Evolutionary conservation across 2,888 invertebrate species (phyloP), one percentile per base, ranked within the genome.

Genomic region (Drosophila flavopinicola): DNA sequence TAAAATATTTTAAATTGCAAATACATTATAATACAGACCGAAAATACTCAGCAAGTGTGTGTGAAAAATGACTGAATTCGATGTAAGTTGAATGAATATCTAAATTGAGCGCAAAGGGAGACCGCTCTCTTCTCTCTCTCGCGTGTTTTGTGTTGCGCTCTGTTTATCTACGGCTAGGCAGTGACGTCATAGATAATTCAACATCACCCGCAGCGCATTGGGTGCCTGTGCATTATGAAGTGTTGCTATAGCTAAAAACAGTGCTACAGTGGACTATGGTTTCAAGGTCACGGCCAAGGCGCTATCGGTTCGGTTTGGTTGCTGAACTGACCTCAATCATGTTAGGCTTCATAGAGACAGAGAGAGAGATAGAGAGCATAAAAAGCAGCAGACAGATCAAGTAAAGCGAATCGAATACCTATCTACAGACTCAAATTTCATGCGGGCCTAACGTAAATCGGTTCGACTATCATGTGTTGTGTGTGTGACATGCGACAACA

Each of bases 11-110:
- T 57, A 11, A 84, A 80, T 75, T 54, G 25, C 7, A 57, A 78
- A 75, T 75, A 56, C 25, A 23, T 47, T 20, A 30, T 27, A 58
- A 2, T 30, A 41, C 6, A 6, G 7, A 56, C 54, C n/a, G n/a
- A n/a, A 57, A 39, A 20, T 35, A 37, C 41, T 6, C 32, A 56
- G 20, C 37, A 52, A 45, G 60, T 63, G 65, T 61, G 65, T 56
- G 29, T 35, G 45, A 9, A 69, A 70, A 42, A 87, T 85, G 87
- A 65, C 71, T 2, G 85, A 86, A 48, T 72, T 87, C 13, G 87
- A 86, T 66, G 86, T 86, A 78, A 86, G 86, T 87, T 51, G 25
- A 33, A 32, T 10, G 17, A n/a, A 17, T 42, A 20, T 20, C 6
- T 15, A 7, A 54, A 23, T 9, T n/a, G 17, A 38, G 39, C 7